These are phyloP conservation scores for Portevinia maculata DNA, from an alignment of 2,888 invertebrate genomes.

Conservation along the genomic window DNA sequence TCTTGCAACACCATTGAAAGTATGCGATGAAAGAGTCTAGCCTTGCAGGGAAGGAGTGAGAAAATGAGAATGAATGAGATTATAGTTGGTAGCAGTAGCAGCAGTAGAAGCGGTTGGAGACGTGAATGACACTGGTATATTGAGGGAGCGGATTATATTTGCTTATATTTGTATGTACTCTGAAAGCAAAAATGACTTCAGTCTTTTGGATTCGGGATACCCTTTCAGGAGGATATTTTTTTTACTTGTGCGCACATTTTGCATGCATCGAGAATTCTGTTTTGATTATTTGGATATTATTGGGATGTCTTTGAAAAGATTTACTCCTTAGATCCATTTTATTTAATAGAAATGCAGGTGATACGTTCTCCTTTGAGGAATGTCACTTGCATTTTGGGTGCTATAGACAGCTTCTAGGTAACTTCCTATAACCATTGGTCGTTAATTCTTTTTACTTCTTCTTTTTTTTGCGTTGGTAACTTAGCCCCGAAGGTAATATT, in stretches of 20 bases:
- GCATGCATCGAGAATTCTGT: conserved; percentile 54
- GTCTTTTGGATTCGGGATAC: not conserved
- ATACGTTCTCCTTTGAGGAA: conserved; percentile 33
- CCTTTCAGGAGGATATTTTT: conserved; percentile 15
- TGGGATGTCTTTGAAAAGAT: conserved; percentile 11
- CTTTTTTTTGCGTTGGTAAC: too few relatives aligned
- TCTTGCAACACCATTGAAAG: conserved; percentile 62
- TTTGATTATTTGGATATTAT: conserved; percentile 59
- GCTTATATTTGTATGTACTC: conserved; percentile 34
- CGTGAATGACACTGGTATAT: conserved; percentile 48
- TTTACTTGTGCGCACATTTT: conserved; percentile 20
- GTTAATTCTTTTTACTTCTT: too few relatives aligned
- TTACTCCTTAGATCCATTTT: conserved; percentile 26
- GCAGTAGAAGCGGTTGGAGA: not conserved
- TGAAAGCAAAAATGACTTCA: conserved; percentile 20
- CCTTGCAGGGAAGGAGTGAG: conserved; percentile 52
- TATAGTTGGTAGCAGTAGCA: conserved; percentile 50
- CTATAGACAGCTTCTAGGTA: too few relatives aligned
- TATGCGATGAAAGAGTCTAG: conserved; percentile 55
- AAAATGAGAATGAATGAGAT: conserved; percentile 47
- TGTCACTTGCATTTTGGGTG: conserved; percentile 26
- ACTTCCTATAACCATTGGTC: too few relatives aligned
- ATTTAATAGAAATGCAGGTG: conserved; percentile 39
- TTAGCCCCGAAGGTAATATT: too few relatives aligned
- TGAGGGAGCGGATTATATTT: conserved; percentile 49